A percentile compares a stretch with the other conserved stretches of the same genome.
phyloP scores from a whole-genome alignment of 2,888 invertebrate species.

The Erebia palarica region DNA sequence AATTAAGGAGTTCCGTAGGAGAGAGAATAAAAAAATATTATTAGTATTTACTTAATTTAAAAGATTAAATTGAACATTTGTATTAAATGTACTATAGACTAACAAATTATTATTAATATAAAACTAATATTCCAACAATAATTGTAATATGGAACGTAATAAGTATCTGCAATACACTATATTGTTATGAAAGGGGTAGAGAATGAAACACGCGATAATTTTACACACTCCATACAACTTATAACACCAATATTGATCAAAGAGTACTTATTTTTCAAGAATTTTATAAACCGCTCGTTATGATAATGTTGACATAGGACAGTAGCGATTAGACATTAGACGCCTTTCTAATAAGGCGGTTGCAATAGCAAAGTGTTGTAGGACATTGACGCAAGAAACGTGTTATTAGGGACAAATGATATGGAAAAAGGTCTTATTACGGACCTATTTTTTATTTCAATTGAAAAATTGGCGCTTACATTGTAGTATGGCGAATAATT shows the following conservation, averaged over 20 bases:
- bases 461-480: conserved; percentile 34
- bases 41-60: too few relatives aligned
- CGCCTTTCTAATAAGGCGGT: conserved; percentile 36
- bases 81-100: not conserved
- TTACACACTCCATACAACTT: not conserved
- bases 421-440: conserved; percentile 13
- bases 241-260: not conserved
- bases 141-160: too few relatives aligned
- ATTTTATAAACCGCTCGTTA: conserved; percentile 35
- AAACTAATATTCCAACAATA: too few relatives aligned
- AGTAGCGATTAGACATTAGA: conserved; percentile 32
- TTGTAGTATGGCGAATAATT: conserved; percentile 20
- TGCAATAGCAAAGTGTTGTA: conserved; percentile 32
- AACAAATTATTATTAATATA: not conserved
- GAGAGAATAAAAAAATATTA: too few relatives aligned
- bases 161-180: too few relatives aligned
- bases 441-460: conserved; percentile 25
- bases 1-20: too few relatives aligned
- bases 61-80: too few relatives aligned
- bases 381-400: conserved; percentile 40
- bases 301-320: conserved; percentile 47
- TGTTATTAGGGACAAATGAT: conserved; percentile 40
- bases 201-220: not conserved
- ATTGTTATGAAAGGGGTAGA: not conserved
- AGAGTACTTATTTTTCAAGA: not conserved